Conservation (phyloP, 2,797 vertebrate species). For the Darevskia mixta region DNA sequence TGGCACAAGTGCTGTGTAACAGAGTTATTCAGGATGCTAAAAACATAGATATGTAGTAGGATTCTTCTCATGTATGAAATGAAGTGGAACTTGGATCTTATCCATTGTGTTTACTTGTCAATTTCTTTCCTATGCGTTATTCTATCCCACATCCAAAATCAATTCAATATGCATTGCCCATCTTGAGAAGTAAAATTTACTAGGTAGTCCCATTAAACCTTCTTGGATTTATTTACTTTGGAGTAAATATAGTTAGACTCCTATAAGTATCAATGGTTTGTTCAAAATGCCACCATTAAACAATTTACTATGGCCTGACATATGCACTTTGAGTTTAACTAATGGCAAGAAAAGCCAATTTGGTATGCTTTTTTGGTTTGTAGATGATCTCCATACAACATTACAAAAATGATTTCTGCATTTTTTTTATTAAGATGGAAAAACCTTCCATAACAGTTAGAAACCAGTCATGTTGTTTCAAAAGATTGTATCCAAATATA, state of each 20-base stretch:
- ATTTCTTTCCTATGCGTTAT: neutral
- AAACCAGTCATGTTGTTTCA: conserved; percentile 33
- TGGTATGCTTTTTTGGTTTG: neutral
- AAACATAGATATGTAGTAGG: neutral
- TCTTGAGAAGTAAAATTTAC: neutral
- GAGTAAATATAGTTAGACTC: neutral
- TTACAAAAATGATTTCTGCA: conserved; percentile 22
- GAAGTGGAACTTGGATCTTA: neutral
- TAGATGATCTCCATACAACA: neutral
- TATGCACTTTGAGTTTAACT: neutral
- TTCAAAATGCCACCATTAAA: neutral
- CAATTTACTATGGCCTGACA: neutral
- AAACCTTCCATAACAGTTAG: conserved; percentile 6
- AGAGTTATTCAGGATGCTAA: neutral
- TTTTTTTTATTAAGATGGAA: conserved; percentile 38
- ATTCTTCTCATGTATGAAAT: neutral
- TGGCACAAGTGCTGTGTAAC: neutral
- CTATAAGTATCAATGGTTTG: neutral
- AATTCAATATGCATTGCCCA: neutral
- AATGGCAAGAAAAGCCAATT: neutral
- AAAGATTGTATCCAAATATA: conserved; percentile 33
- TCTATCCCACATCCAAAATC: neutral
- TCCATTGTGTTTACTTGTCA: neutral
- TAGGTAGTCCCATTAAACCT: neutral
- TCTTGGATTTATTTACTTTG: neutral